Base-by-base conservation (phyloP, 2,113 vertebrate species). In the Platysteira castanea region DNA sequence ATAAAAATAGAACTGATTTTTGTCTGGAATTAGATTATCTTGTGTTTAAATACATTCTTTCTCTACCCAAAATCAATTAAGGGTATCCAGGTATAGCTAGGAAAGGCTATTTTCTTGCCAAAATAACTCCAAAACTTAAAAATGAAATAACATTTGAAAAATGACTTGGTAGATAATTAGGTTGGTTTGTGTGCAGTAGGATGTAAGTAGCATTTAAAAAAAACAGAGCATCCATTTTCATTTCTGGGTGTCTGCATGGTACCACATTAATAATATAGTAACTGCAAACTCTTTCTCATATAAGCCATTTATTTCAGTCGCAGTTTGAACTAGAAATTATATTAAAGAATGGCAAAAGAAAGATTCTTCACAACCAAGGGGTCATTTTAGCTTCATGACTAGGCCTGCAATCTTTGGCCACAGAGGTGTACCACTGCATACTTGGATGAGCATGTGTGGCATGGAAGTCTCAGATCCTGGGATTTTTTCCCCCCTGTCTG, bases 1-100 rank as follows among this genome's bases (percentile, higher is more conserved):
- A 73, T 92, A 92, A 87, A 96, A 97, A 91, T 78, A 35, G 27
- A 88, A 95, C 67, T 93, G 28, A 89, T 94, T 97, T 96, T 70
- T 87, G n/a, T 77, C 56, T 93, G 73, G 96, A 96, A 95, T 75
- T 30, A 87, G 52, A 93, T 94, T 94, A 15, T 53, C 14, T 83
- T 93, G 56, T 87, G 23, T 68, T 77, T 84, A 93, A 91, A 81
- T 82, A 44, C 57, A 84, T 93, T 89, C 35, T 93, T 93, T 78
- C 83, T 77, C 46, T 71, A 93, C 17, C 61, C 74, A 82, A 94
- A 94, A 96, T 96, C 91, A 96, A 93, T 90, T 95, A 79, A 89
- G 70, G 10, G 65, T 64, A 78, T 59, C 27, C 47, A 96, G 27
- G 19, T 81, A 57, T 74, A 89, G 59, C n/a, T 83, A 93, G 41